A percentile compares a stretch with the other conserved stretches of the same genome.
Evolutionary conservation across 1,140 invertebrate species (phyloP).

Genomic region (Cydia amplana): DNA sequence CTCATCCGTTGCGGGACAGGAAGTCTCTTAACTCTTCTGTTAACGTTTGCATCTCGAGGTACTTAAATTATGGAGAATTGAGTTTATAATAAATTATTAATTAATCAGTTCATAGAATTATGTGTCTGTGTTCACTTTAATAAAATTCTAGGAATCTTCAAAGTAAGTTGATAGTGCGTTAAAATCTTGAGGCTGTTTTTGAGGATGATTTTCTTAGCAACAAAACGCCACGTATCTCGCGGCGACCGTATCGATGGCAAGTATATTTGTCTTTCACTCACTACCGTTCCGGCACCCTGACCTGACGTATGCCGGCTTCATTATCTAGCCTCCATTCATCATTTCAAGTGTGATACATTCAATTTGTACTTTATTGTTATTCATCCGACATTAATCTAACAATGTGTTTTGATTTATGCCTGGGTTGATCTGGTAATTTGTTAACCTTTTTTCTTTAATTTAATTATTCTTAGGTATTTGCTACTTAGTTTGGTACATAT

Average conservation of each 20-base stretch:
- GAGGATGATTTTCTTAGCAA: neutral
- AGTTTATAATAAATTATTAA: neutral
- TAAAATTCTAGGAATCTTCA: neutral
- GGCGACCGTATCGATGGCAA: slow-evolving; percentile 1
- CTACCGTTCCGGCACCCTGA: slow-evolving; percentile 39
- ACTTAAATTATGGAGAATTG: neutral
- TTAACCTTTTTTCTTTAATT: slow-evolving; percentile 17
- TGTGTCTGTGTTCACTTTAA: neutral
- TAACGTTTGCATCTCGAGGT: neutral
- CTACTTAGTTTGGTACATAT: neutral
- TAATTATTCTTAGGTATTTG: slow-evolving; percentile 17
- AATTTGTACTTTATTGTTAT: slow-evolving; percentile 40
- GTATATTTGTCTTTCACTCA: no score
- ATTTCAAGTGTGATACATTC: slow-evolving; percentile 45
- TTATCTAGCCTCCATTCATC: slow-evolving; percentile 46
- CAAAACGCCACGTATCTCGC: neutral
- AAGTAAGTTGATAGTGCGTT: neutral
- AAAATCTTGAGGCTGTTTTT: no score
- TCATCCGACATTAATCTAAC: slow-evolving; percentile 16
- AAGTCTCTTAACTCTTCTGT: slow-evolving; percentile 45
- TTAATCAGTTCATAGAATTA: neutral
- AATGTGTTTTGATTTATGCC: slow-evolving; percentile 30
- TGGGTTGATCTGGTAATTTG: slow-evolving; percentile 1
- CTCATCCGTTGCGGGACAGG: slow-evolving; percentile 44
- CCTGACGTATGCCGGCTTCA: slow-evolving; percentile 37